Evolutionary conservation across 2,113 vertebrate species (phyloP), one percentile per base, ranked within the genome.

Genomic region (Romanogobio albipinnatus): DNA sequence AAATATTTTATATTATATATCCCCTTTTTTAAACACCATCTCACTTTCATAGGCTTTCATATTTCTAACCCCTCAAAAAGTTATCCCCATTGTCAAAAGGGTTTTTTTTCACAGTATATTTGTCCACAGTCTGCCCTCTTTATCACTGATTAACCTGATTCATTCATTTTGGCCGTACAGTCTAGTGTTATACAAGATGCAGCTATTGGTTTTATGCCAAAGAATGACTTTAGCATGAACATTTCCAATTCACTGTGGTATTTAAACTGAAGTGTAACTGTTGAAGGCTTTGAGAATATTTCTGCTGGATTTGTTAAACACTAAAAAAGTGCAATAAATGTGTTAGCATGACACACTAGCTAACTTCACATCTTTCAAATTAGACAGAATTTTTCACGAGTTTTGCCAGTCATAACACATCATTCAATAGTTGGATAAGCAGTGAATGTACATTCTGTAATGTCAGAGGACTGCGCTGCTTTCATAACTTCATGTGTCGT

Each of bases 401-500:
- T 26, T 80, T 59, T 58, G 36, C 22, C 33, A 59, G 36, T 43
- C 33, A 59, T n/a, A 61, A 43, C 59, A 49, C 77, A 33, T 64
- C 13, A 47, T 64, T 79, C 29, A 26, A 22, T 7, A 58, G 73
- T 62, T 49, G 29, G 24, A 84, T 64, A 43, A 78, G 33, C 7
- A 77, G 19, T 24, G 53, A 66, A 66, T 56, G 49, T 64, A 58
- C 62, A 45, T 68, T 68, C 33, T 26, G 26, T 26, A 49, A 36
- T 70, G 47, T 51, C 24, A 29, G 11, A 22, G n/a, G 22, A 11
- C 58, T 58, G 49, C 24, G 9, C 9, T 80, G 15, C 56, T 51
- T 59, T 78, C 53, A 77, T 78, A 74, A 73, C 26, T 14, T 22
- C 33, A 59, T 68, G 19, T 70, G 24, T 84, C 59, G 24, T 83